Evolutionary conservation across 2,888 invertebrate species (phyloP), one percentile per base, ranked within the genome.

Genomic region (Stegophylla sp.): DNA sequence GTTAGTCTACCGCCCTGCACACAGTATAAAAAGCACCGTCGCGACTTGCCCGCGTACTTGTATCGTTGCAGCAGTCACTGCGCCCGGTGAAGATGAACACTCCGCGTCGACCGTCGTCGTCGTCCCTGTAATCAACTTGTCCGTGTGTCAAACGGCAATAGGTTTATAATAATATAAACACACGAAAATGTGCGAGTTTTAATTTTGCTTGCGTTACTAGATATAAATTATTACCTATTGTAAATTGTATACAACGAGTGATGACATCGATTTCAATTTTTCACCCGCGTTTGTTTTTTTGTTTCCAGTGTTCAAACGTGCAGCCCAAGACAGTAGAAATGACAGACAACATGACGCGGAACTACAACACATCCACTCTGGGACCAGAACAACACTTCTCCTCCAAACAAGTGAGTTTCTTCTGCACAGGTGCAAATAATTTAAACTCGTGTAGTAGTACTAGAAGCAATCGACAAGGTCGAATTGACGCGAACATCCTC

Each of bases 281-380:
- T 23, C 23, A 9, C 15, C 23, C n/a, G n/a, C n/a, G 20, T 17
- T 66, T 41, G 10, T 45, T 69, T 76, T 12, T 12, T 53, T 51
- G 28, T 34, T 79, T 77, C 17, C 48, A 82, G 82, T 67, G 66
- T 79, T 67, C 51, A 82, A 56, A 79, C 72, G 23, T 23, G 72
- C 77, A 71, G 71, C 81, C 23, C 81, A 81, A 82, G 82, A 79
- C 67, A 66, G 81, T 82, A 79, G 79, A 79, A 82, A 73, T 64
- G 82, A 82, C 71, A 79, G 79, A 71, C 82, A 82, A 17, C 72
- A 82, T 59, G 82, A 82, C 82, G 26, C 81, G 81, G 48, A 79
- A 82, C 67, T 53, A 41, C 48, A 71, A 48, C 41, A 56, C 20
- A 48, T 45, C 63, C 12, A 56, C 41, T 3, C 9, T 56, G 12